A percentile compares a stretch with the other conserved stretches of the same genome.
Conservation (phyloP, 2,888 invertebrate species). For the Caenorhabditis zanzibari region DNA sequence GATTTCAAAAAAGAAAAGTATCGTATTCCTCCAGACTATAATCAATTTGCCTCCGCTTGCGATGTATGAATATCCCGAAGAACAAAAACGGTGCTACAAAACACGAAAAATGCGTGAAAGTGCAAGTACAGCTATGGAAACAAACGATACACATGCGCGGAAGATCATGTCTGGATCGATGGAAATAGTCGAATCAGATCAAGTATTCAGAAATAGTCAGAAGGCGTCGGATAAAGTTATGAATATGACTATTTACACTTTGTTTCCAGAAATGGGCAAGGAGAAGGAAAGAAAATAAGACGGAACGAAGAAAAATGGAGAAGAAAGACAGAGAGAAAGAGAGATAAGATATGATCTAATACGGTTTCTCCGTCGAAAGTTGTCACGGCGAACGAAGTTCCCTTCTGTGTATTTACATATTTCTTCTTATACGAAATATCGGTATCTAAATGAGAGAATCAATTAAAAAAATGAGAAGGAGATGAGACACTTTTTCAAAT, state of each 20-base stretch:
- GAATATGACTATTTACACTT: slow-evolving; percentile 32
- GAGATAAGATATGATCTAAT: slow-evolving; percentile 32
- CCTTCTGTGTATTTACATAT: neutral
- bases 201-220: slow-evolving; percentile 20
- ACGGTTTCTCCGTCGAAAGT: slow-evolving; percentile 23
- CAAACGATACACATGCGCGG: slow-evolving; percentile 30
- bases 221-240: slow-evolving; percentile 2
- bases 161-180: slow-evolving; percentile 41
- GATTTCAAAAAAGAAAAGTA: neutral
- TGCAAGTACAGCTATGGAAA: slow-evolving; percentile 29
- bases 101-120: slow-evolving; percentile 30
- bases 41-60: neutral
- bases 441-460: neutral
- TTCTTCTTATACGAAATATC: neutral
- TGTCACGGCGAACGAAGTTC: slow-evolving; percentile 14
- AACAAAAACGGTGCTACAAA: slow-evolving; percentile 21
- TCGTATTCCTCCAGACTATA: neutral
- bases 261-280: slow-evolving; percentile 7
- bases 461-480: neutral
- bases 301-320: neutral
- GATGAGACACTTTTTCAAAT: neutral
- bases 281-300: neutral
- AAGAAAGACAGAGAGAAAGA: neutral
- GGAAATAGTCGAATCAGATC: slow-evolving; percentile 3
- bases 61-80: slow-evolving; percentile 2